Base-by-base conservation (phyloP, 2,888 invertebrate species). In the Macrosoma leucophasiata region DNA sequence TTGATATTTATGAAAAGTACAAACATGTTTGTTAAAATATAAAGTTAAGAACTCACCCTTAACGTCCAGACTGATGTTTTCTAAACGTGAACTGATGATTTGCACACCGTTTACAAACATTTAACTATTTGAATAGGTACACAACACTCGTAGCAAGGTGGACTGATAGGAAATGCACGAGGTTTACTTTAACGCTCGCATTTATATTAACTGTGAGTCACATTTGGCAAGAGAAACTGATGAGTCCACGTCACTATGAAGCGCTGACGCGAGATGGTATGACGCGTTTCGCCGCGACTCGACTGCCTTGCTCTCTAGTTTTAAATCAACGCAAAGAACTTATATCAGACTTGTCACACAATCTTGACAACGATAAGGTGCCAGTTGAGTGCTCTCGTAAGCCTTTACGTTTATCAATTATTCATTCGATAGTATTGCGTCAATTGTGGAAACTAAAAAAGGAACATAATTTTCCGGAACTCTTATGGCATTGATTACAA, bases 31-130 rank as follows among this genome's bases (percentile, higher is more conserved):
- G 34, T 33, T 31, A 27, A 11, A 18, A 28, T 32, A 19, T 19
- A 19, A 6, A 28, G 10, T 7, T n/a, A 20, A 43, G 39, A 34
- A 77, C 78, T 72, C 55, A 79, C 78, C 65, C 56, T 68, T 53
- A 44, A 53, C 43, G 48, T 67, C 62, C 41, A 82, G 59, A 47
- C 42, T 62, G 35, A 82, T 70, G 49, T 69, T 68, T 57, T 72
- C 69, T 47, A 82, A 71, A 48, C 63, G 58, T 23, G 62, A 59
- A 44, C 64, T 69, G 52, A 81, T 75, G 47, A 58, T 50, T 50
- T 70, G 62, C 34, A 73, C 72, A 50, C 71, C 64, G 63, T 75
- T 72, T 53, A 72, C 60, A 67, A 78, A 79, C 81, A 81, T 82
- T 59, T 59, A n/a, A 68, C 48, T 44, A 49, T 17, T 42, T 25